Percentiles rank a stretch among this genome's conserved stretches.
These are phyloP conservation scores for Pandemis heparana DNA, from an alignment of 2,888 invertebrate species.

Conservation along the genomic window DNA sequence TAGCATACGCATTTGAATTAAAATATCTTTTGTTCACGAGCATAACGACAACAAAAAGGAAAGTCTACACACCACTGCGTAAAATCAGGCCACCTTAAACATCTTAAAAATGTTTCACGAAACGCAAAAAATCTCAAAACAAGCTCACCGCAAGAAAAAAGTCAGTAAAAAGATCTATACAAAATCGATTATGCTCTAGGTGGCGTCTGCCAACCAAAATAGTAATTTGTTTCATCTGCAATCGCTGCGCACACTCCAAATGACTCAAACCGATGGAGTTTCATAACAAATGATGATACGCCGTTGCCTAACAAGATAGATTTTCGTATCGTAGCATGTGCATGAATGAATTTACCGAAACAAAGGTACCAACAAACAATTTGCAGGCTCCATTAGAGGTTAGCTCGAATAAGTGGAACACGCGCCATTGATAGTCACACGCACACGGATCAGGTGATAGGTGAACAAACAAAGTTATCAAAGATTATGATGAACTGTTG, in stretches of 20 bases:
- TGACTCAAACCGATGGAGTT: slow-evolving; percentile 54
- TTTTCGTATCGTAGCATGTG: slow-evolving; percentile 63
- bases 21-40: too few relatives aligned
- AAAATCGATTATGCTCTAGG: slow-evolving; percentile 57
- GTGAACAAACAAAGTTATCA: background rate
- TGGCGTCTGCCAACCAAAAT: slow-evolving; percentile 36
- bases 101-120: background rate
- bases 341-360: slow-evolving; percentile 72
- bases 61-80: too few relatives aligned
- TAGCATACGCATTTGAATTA: too few relatives aligned
- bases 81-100: background rate
- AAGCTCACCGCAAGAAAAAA: slow-evolving; percentile 18
- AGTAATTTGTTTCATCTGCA: slow-evolving; percentile 42
- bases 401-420: slow-evolving; percentile 61
- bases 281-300: slow-evolving; percentile 72
- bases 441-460: slow-evolving; percentile 22
- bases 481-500: too few relatives aligned
- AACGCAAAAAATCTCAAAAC: background rate
- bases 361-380: slow-evolving; percentile 72
- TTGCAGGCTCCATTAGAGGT: slow-evolving; percentile 68
- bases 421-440: slow-evolving; percentile 36
- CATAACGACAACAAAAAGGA: too few relatives aligned
- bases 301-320: slow-evolving; percentile 75
- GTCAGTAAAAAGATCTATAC: slow-evolving; percentile 15
- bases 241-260: slow-evolving; percentile 44